Percentiles rank a stretch among this genome's conserved stretches.
These are phyloP conservation scores for Popillia japonica DNA, from an alignment of 1,140 invertebrate species.

Conservation along the genomic window DNA sequence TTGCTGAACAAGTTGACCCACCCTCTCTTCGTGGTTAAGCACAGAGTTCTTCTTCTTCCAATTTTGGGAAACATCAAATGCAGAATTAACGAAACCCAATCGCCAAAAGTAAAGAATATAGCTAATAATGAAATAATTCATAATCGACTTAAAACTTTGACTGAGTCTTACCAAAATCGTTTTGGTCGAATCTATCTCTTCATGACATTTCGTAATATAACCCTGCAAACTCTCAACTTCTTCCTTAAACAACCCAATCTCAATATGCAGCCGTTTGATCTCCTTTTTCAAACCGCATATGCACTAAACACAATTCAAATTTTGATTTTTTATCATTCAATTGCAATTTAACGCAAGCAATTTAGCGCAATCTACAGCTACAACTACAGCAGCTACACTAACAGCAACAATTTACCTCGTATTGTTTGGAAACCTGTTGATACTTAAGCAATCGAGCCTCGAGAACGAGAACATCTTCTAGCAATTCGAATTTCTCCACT, in stretches of 20 bases:
- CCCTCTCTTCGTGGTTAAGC: too few relatives aligned
- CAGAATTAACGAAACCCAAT: too few relatives aligned
- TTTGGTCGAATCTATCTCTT: conserved; percentile 18
- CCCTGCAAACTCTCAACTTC: conserved; percentile 15
- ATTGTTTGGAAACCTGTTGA: conserved; percentile 43
- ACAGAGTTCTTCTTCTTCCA: too few relatives aligned
- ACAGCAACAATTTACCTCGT: not conserved
- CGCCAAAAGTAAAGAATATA: too few relatives aligned
- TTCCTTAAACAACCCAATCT: not conserved
- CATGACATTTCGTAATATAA: not conserved
- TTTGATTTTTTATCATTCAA: not conserved
- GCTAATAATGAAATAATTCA: too few relatives aligned
- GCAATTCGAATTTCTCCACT: conserved; percentile 53
- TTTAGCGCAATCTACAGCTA: not conserved
- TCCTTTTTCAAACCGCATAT: conserved; percentile 35
- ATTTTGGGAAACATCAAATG: too few relatives aligned
- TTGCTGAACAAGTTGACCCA: too few relatives aligned
- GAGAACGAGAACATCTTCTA: conserved; percentile 54
- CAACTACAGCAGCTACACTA: not conserved
- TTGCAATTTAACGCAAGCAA: not conserved
- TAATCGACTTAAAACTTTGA: too few relatives aligned
- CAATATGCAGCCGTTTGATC: not conserved
- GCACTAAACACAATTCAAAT: conserved; percentile 22
- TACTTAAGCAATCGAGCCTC: conserved; percentile 56
- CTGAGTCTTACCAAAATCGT: conserved; percentile 19